Conservation (phyloP, 2,797 vertebrate genomes). For the Pampus argenteus region DNA sequence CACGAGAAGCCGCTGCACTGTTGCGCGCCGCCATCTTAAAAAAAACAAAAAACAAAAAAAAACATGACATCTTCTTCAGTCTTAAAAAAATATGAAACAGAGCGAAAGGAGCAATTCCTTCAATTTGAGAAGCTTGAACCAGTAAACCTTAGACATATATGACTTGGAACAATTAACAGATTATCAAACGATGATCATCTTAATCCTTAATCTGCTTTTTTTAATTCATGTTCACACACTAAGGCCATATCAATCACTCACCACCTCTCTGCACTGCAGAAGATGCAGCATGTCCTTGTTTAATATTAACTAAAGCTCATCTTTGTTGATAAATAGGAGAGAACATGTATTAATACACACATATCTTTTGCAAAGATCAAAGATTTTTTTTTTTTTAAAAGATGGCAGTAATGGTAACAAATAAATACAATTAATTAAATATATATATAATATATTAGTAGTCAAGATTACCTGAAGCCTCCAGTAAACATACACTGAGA, state of each 20-base stretch:
- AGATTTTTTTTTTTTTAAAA: not conserved
- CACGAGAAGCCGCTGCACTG: too few relatives aligned
- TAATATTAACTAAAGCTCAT: not conserved
- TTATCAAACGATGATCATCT: not conserved
- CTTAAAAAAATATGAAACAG: not conserved
- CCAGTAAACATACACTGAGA: not conserved
- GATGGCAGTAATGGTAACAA: not conserved
- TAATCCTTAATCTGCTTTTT: constrained; percentile 9
- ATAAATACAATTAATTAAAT: not conserved
- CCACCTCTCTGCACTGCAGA: not conserved
- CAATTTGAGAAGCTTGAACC: not conserved
- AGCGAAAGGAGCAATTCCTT: not conserved
- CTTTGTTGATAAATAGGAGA: not conserved
- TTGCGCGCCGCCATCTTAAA: too few relatives aligned
- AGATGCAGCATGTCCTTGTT: not conserved
- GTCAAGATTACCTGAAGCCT: too few relatives aligned
- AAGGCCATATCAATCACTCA: not conserved
- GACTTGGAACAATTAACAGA: not conserved
- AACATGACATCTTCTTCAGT: not conserved
- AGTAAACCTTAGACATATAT: not conserved
- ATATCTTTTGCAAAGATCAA: not conserved
- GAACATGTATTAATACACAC: not conserved
- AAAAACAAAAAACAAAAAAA: too few relatives aligned
- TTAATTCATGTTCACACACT: not conserved
- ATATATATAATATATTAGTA: not conserved